Base-by-base conservation (phyloP, 53 echinoderm and acorn worm genomes). In the Temnopleurus reevesii region DNA sequence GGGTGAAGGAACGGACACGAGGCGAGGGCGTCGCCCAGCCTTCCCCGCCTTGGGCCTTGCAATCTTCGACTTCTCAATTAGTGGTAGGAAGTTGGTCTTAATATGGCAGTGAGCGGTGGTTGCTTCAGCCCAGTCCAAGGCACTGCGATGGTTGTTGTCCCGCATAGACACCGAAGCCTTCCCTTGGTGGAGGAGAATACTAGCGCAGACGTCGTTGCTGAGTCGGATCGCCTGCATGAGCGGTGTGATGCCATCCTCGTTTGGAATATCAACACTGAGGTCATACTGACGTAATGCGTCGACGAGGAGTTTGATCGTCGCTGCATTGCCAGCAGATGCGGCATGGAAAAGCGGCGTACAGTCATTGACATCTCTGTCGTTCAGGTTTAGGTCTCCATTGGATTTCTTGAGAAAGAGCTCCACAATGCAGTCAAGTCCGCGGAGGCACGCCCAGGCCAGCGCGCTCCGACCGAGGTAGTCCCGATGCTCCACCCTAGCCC, bases 321-420 rank as follows among this genome's bases (percentile, higher is more conserved):
- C 91, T 8, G 96, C 96, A 35, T 90, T 95, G 56, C 96, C 96
- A 5, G 94, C 94, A 19, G 94, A 91, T 28, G 96, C 92, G 6
- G 94, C 96, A 61, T 96, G 94, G 81, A 94, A 96, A 10, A 96
- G 77, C 9, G 96, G 93, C 2, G 96, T 94, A 27, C 96, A 95
- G 9, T 93, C 93, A 53, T 93, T 92, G 76, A 93, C 76, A 47
- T 96, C 96, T 4, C 63, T 85, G 57, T 92, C 92, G 60, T 96
- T 96, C 34, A 96, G 76, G 77, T 96, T 93, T 51, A 96, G 60
- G 31, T 94, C 91, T 46, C 89, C 90, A 24, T 95, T 94, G 12
- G 82, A 55, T 76, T 94, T 79, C 28, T 64, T 64, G 26, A 96
- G 61, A 19, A 93, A 61, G 23, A 77, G 63, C 2, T 90, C 90